Conservation (phyloP, 2,797 vertebrate genomes). For the Hipposideros larvatus region DNA sequence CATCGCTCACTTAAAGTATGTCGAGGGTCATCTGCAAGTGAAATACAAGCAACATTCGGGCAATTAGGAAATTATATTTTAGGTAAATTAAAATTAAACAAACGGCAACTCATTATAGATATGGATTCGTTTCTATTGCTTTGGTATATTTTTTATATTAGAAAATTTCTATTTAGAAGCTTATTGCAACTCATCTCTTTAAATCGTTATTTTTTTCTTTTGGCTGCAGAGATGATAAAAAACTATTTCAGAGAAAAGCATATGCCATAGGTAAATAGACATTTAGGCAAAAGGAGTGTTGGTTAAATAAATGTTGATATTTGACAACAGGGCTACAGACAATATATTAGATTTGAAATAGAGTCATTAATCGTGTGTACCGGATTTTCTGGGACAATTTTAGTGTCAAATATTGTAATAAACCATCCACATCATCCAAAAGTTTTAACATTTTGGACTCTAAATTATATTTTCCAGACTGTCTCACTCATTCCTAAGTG, state of each 20-base stretch:
- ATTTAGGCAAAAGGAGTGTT: background rate
- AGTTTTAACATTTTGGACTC: constrained; percentile 30
- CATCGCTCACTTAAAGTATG: background rate
- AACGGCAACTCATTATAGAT: background rate
- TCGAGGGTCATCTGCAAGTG: background rate
- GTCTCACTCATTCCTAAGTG: background rate
- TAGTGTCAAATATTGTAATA: constrained; percentile 1
- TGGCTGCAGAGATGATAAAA: background rate
- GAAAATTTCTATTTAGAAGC: constrained; percentile 1
- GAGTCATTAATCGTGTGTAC: background rate
- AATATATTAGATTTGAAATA: background rate
- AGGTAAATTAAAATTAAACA: constrained; percentile 23
- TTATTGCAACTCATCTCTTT: background rate
- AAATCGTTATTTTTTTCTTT: background rate
- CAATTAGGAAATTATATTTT: background rate
- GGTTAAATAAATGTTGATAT: background rate
- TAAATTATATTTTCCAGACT: constrained; percentile 24
- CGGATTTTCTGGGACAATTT: constrained; percentile 20
- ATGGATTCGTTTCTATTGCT: background rate
- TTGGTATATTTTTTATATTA: constrained; percentile 11
- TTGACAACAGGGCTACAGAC: background rate
- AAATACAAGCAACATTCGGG: background rate
- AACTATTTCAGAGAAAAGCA: background rate
- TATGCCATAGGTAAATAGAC: background rate
- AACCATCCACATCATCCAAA: background rate